Evolutionary conservation across 23 tunicate genomes (phyloP).

Genomic region (Trididemnum nubilum): DNA sequence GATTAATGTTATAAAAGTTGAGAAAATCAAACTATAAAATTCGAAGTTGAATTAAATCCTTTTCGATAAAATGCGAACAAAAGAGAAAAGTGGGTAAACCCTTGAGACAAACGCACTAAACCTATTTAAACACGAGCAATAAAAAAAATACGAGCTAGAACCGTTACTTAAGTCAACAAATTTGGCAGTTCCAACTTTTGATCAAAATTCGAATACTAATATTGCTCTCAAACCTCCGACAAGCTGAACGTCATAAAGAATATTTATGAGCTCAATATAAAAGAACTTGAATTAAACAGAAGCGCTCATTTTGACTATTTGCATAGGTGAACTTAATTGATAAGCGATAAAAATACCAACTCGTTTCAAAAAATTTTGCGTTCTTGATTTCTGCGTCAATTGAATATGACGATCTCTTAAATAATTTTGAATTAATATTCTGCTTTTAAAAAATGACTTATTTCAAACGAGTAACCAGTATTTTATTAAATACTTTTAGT

Average conservation of each 20-base stretch:
- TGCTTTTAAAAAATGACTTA: too few relatives aligned
- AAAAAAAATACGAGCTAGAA: neutral
- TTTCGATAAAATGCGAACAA: too few relatives aligned
- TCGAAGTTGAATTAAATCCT: neutral
- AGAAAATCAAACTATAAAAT: neutral
- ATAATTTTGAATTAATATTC: too few relatives aligned
- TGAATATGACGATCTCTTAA: too few relatives aligned
- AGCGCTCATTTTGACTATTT: neutral
- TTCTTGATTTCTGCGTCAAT: too few relatives aligned
- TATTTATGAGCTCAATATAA: slow-evolving; percentile 5
- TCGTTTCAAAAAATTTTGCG: too few relatives aligned
- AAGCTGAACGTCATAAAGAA: neutral
- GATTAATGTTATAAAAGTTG: too few relatives aligned
- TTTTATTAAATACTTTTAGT: too few relatives aligned
- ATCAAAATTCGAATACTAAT: slow-evolving; percentile 15
- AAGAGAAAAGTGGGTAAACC: too few relatives aligned
- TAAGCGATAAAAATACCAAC: neutral
- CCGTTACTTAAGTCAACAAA: slow-evolving; percentile 7
- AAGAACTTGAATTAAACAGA: neutral
- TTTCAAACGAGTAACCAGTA: too few relatives aligned
- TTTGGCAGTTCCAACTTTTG: neutral
- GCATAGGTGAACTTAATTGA: too few relatives aligned
- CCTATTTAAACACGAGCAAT: slow-evolving; percentile 13
- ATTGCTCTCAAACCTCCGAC: neutral
- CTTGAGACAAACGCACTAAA: too few relatives aligned